Evolutionary conservation across 2,113 vertebrate genomes (phyloP), one percentile per base, ranked within the genome.

Genomic region (Coracopsis vasa): DNA sequence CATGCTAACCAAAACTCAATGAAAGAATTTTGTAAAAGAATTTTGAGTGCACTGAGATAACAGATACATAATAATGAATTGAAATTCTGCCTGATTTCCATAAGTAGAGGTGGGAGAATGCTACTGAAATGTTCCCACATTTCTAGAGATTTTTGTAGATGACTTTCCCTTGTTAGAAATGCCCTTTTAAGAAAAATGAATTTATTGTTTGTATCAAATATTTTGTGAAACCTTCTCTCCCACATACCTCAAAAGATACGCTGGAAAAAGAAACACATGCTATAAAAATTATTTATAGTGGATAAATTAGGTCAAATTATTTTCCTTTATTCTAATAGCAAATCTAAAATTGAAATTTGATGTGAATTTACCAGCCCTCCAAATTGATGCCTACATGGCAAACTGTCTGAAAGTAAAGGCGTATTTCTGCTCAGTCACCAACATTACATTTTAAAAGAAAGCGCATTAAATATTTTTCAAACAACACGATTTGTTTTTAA

Each of bases 51-150:
- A 72, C 31, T 82, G n/a, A 24, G 17, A 84, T 47, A 85, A 67
- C 1, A 1, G 31, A 64, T 35, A 58, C 11, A 27, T 2, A 31
- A 1, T 8, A 23, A 80, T 15, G 15, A 79, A 64, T 0, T 41
- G 6, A 88, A 85, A 79, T 31, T 13, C 47, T 74, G 45, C 11
- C 51, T 2, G 1, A 11, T 42, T 80, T 73, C 45, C 81, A 18
- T 13, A 39, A 82, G 28, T 16, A 88, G 27, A 47, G 17, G 4
- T 74, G 20, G 20, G 7, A 79, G 17, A 81, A 9, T 21, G 28
- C 33, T 65, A 54, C 27, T 27, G n/a, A 80, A 58, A 61, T 12
- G 11, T 6, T 56, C 13, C 12, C 37, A 44, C 0, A 0, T 27
- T 79, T 90, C 25, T 13, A 16, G 15, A 62, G 42, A 39, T 27